Evolutionary conservation across 2,113 vertebrate species (phyloP), one percentile per base, ranked within the genome.

Genomic region (Heptranchias perlo): DNA sequence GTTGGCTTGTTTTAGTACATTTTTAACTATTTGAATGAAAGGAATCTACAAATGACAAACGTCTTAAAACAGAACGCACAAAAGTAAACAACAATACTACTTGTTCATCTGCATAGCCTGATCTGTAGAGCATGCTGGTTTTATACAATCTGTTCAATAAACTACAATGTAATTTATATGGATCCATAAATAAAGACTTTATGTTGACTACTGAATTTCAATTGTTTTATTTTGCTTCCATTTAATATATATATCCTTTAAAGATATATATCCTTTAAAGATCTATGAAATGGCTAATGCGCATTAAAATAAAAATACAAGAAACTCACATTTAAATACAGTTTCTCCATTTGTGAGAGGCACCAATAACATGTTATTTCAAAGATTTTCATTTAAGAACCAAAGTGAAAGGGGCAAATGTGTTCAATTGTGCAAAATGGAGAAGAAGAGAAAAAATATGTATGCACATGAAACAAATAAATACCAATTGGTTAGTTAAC

Each of bases 101-200:
- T 44, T 94, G 47, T 95, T 11, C 16, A 23, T 44, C 35, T 95
- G 64, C 0, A 54, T 8, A 23, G 18, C 4, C 82, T 89, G 21
- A 21, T 28, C 47, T 89, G 47, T 8, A 4, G 13, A 69, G 25
- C 44, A 28, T 69, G 62, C 28, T 89, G 54, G 89, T 62, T 64
- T 62, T 93, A 31, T 52, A 67, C 64, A 47, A 39, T 25, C 93
- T 65, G 93, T 47, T 35, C 44, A 87, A 54, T 52, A 58, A 91
- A 62, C 16, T 62, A 52, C 47, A 94, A 95, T 95, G 94, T 35
- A 95, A 69, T 49, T 95, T 95, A 95, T 95, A 47, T 95, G 39
- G 25, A 52, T 25, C 65, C 21, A 49, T 11, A 11, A 95, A 73
- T 95, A 95, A 95, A 95, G 65, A 52, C 47, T 3, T 28, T 52